These are phyloP conservation scores for Drosophila barbarae DNA, from an alignment of 2,888 invertebrate species.

Conservation along the genomic window DNA sequence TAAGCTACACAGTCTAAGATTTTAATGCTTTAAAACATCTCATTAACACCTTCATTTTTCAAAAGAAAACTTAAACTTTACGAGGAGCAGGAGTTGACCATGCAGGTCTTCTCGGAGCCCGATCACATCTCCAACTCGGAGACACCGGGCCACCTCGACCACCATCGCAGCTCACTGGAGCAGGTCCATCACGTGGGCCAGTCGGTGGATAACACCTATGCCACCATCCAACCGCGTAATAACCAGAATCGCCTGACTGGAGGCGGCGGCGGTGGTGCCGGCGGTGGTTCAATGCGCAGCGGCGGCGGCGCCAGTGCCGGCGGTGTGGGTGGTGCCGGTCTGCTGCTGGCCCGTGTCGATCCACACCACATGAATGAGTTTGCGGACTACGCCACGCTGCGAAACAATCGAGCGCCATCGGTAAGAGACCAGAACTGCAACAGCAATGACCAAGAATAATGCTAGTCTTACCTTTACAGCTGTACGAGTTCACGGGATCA, in stretches of 20 bases:
- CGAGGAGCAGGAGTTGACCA: slow-evolving; percentile 94
- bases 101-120: slow-evolving; percentile 93
- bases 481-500: slow-evolving; percentile 82
- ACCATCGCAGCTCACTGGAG: slow-evolving; percentile 77
- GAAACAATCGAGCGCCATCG: slow-evolving; percentile 79
- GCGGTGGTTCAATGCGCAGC: slow-evolving; percentile 62
- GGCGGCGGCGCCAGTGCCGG: slow-evolving; percentile 57
- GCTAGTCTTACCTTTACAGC: slow-evolving; percentile 46
- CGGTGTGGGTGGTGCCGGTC: slow-evolving; percentile 56
- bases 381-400: slow-evolving; percentile 79
- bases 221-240: slow-evolving; percentile 79
- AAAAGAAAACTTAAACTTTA: slow-evolving; percentile 90
- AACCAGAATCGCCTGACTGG: slow-evolving; percentile 64
- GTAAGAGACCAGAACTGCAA: slow-evolving; percentile 53
- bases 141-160: slow-evolving; percentile 77
- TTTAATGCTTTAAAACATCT: too few species aligned
- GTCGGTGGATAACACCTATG: slow-evolving; percentile 79
- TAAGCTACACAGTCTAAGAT: slow-evolving; percentile 78
- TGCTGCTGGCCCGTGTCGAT: slow-evolving; percentile 64
- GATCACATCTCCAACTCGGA: slow-evolving; percentile 81
- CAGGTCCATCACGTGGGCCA: slow-evolving; percentile 77
- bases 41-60: slow-evolving; percentile 32
- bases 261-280: slow-evolving; percentile 50
- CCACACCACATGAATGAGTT: slow-evolving; percentile 76
- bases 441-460: background rate